Conservation (phyloP, 2,888 invertebrate species). For the Oxycera nigricornis region DNA sequence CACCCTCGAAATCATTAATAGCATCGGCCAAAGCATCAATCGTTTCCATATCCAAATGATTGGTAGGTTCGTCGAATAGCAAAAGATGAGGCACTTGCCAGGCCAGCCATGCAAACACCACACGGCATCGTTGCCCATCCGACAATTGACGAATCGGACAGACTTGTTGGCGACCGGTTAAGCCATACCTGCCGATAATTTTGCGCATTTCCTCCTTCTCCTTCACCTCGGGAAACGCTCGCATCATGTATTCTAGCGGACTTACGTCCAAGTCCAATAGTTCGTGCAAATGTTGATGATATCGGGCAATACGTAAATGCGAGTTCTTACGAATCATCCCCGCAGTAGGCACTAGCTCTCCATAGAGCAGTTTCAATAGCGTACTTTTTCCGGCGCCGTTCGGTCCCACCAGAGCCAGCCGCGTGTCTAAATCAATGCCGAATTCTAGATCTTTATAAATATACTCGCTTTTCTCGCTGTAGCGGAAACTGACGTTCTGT, state of each 20-base stretch:
- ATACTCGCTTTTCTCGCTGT: constrained; percentile 83
- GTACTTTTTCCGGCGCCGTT: constrained; percentile 99
- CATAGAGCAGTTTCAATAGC: constrained; percentile 91
- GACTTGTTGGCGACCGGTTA: constrained; percentile 95
- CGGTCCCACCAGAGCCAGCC: constrained; percentile 93
- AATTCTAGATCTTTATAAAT: constrained; percentile 98
- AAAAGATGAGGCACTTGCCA: constrained; percentile 97
- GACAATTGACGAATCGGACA: constrained; percentile 70
- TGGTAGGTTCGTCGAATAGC: constrained; percentile 83
- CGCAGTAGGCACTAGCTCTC: constrained; percentile 92
- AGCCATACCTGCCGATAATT: constrained; percentile 97
- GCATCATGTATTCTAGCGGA: constrained; percentile 98
- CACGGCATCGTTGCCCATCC: constrained; percentile 97
- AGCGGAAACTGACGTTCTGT: constrained; percentile 94
- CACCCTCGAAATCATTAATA: constrained; percentile 96
- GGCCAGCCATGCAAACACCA: constrained; percentile 98
- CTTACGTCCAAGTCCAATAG: constrained; percentile 92
- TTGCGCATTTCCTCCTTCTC: constrained; percentile 99
- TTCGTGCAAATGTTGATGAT: constrained; percentile 99
- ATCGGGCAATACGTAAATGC: constrained; percentile 95
- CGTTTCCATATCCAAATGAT: constrained; percentile 97
- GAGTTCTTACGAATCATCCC: constrained; percentile 99
- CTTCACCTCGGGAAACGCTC: constrained; percentile 93
- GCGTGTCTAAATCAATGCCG: constrained; percentile 97
- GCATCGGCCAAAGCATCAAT: constrained; percentile 98